A percentile compares a stretch with the other conserved stretches of the same genome.
These are phyloP conservation scores for Ditula angustiorana DNA, from an alignment of 2,888 invertebrate species.

Conservation along the genomic window DNA sequence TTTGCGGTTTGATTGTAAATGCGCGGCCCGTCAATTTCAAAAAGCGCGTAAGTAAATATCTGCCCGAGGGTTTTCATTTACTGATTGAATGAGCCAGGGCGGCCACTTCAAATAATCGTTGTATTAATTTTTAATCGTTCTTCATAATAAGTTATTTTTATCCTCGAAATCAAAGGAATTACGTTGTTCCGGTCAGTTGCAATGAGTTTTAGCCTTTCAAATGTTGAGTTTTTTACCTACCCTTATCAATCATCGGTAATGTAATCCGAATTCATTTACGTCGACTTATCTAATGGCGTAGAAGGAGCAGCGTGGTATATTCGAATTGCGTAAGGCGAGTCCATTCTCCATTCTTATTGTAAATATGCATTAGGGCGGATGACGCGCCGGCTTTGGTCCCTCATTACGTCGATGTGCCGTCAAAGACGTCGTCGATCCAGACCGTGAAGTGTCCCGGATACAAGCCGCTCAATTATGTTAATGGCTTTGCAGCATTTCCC, in stretches of 20 bases:
- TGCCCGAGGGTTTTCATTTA: slow-evolving; percentile 54
- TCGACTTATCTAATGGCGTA: slow-evolving; percentile 59
- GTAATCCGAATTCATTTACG: slow-evolving; percentile 44
- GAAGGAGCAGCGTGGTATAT: slow-evolving; percentile 58
- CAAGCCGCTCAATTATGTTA: slow-evolving; percentile 81
- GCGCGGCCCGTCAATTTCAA: slow-evolving; percentile 51
- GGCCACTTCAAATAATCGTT: slow-evolving; percentile 47
- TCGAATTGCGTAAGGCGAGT: slow-evolving; percentile 53
- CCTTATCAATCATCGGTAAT: slow-evolving; percentile 33
- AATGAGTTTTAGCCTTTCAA: neutral
- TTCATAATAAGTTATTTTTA: slow-evolving; percentile 26
- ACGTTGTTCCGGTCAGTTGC: slow-evolving; percentile 8
- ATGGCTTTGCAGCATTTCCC: slow-evolving; percentile 72
- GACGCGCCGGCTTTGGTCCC: slow-evolving; percentile 62
- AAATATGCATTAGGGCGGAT: slow-evolving; percentile 76
- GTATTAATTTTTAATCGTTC: slow-evolving; percentile 41
- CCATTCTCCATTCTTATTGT: slow-evolving; percentile 62
- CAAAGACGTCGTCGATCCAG: slow-evolving; percentile 74
- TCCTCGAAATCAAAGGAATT: slow-evolving; percentile 9
- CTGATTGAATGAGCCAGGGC: slow-evolving; percentile 51
- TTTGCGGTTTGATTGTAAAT: slow-evolving; percentile 58
- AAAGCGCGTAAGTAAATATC: slow-evolving; percentile 53
- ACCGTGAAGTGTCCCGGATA: slow-evolving; percentile 75
- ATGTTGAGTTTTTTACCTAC: neutral
- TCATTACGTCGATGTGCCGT: slow-evolving; percentile 75